Evolutionary conservation across 2,888 invertebrate genomes (phyloP), one percentile per base, ranked within the genome.

Genomic region (Zelleria hepariella): DNA sequence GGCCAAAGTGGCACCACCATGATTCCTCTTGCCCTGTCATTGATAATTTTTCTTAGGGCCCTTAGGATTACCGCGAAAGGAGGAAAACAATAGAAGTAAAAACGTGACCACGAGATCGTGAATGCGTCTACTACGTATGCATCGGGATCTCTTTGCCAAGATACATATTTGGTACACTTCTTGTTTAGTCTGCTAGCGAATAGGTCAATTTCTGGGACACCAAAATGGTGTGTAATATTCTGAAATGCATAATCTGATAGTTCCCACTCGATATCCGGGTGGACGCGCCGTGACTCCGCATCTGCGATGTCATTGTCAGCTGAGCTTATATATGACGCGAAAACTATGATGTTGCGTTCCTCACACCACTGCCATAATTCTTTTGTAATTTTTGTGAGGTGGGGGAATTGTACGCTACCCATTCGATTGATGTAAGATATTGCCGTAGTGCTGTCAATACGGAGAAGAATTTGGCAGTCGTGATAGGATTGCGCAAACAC

Each of bases 301-400:
- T 59, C 59, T 47, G 59, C 59, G 6, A 51, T 25, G 8, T 5
- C 25, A 18, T 59, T 59, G 8, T 53, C 54, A 5, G 6, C 18
- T 5, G 59, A 59, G 3, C 18, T 24, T 24, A 59, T 59, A 20
- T 59, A 54, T 2, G 47, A 59, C 5, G 53, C 59, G 47, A 26
- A 59, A 6, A 59, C n/a, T 10, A 6, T 54, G n/a, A 59, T 42
- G 2, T 26, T 52, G n/a, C 59, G 21, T 4, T 6, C 7, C 21
- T 59, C 59, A 47, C 59, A 59, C 59, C 59, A 59, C 32, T 59
- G 49, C 59, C 59, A 59, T 42, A 59, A 48, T 24, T 49, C 5
- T 32, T 26, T 24, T 24, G 55, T 10, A n/a, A 59, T 42, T 23
- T 56, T 10, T 10, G 54, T 59, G 4, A 59, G 25, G 26, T 59